Evolutionary conservation across 1,140 invertebrate genomes (phyloP), one percentile per base, ranked within the genome.

Genomic region (Thaumetopoea pityocampa): DNA sequence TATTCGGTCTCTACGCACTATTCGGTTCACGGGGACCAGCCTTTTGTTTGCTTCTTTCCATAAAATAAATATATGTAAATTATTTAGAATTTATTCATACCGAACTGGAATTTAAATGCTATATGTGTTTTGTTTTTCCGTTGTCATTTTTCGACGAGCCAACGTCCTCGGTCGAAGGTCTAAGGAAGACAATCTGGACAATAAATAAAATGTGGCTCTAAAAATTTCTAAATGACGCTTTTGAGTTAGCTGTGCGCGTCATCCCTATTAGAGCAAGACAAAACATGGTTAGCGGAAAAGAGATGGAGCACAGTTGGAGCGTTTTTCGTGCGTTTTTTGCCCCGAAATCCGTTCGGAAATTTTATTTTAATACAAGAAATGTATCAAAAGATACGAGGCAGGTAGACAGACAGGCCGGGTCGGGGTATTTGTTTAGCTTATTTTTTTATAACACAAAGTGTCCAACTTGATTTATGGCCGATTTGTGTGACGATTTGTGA

Each of bases 321-420:
- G 70, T 79, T 82, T 79, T 78, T 82, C 69, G 46, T 70, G 62
- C 71, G 53, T 83, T 83, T 83, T 83, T 83, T 83, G 79, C 47
- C 51, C 61, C 67, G 55, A 59, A 73, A 72, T 74, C 65, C 65
- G 56, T 74, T 70, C 67, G 63, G 47, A 81, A 82, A 73, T 80
- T 78, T 82, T 80, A 78, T 80, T 83, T 77, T 76, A 83, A 83
- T 80, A 76, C 76, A 78, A 76, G 70, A 72, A 67, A 69, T 74
- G 69, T 69, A 80, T 77, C 70, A 68, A 78, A 78, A 79, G 76
- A 78, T 71, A 78, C 62, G 67, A 64, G 56, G 70, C 74, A 82
- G 78, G 74, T 79, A 79, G 74, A 70, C 58, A 30, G 38, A 8
- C 47, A 6, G 52, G 49, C 48, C 40, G 46, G 50, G 47, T 49